These are phyloP conservation scores for Peromyscus melanophrys DNA, from an alignment of 2,797 vertebrate genomes.

Conservation along the genomic window DNA sequence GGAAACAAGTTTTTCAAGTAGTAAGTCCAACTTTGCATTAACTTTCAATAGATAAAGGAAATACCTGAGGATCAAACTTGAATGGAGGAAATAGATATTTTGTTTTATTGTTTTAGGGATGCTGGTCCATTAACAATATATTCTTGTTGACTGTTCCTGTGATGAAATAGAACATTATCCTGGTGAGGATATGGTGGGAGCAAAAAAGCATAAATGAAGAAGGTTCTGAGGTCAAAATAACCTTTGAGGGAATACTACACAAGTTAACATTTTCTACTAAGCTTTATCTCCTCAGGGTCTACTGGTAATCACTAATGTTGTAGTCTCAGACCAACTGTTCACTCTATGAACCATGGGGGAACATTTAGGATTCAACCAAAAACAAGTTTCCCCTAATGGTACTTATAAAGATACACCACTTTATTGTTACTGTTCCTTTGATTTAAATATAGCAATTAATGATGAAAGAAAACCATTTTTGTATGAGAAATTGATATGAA, in stretches of 20 bases:
- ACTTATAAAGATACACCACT: neutral
- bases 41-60: neutral
- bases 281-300: neutral
- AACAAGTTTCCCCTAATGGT: neutral
- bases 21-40: neutral
- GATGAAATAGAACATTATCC: neutral
- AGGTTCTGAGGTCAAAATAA: neutral
- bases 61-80: neutral
- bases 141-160: rapidly evolving
- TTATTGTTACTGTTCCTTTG: neutral
- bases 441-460: slow-evolving; percentile 82
- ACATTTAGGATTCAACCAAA: neutral
- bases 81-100: no score
- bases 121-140: no score
- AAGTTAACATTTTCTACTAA: neutral
- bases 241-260: neutral
- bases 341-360: neutral
- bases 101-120: rapidly evolving
- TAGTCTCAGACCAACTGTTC: no score
- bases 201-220: neutral
- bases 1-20: slow-evolving; percentile 1
- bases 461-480: slow-evolving; percentile 57
- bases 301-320: neutral
- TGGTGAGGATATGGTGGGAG: neutral
- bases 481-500: slow-evolving; percentile 75